Evolutionary conservation across 2,113 vertebrate species (phyloP).

Genomic region (Dendrocopos noguchii): DNA sequence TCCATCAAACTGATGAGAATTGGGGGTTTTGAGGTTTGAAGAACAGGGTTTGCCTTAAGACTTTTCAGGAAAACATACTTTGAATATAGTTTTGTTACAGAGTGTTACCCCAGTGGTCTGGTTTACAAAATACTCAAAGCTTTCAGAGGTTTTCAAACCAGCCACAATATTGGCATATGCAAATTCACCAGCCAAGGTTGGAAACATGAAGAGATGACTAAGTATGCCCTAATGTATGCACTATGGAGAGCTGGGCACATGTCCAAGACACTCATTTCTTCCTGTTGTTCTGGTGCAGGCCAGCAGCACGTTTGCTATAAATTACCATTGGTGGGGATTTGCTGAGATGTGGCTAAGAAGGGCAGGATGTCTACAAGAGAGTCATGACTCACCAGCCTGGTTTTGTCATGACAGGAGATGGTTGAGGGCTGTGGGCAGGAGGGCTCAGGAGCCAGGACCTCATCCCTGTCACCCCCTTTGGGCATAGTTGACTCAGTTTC

Average conservation of each 20-base stretch:
- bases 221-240: background rate
- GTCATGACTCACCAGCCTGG: background rate
- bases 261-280: background rate
- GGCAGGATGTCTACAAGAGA: background rate
- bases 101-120: background rate
- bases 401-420: background rate
- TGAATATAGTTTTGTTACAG: background rate
- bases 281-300: background rate
- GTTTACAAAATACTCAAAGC: background rate
- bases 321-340: background rate
- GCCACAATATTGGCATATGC: background rate
- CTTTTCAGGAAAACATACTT: background rate
- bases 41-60: background rate
- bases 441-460: accelerated
- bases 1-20: background rate
- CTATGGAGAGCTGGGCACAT: background rate
- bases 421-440: background rate
- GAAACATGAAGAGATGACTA: background rate
- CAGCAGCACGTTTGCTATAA: background rate
- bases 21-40: background rate
- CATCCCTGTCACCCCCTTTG: background rate
- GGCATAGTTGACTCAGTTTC: background rate
- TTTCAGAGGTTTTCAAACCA: background rate
- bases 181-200: background rate
- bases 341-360: background rate